Base-by-base conservation (phyloP, 1,140 invertebrate species). In the Reticulitermes speratus region DNA sequence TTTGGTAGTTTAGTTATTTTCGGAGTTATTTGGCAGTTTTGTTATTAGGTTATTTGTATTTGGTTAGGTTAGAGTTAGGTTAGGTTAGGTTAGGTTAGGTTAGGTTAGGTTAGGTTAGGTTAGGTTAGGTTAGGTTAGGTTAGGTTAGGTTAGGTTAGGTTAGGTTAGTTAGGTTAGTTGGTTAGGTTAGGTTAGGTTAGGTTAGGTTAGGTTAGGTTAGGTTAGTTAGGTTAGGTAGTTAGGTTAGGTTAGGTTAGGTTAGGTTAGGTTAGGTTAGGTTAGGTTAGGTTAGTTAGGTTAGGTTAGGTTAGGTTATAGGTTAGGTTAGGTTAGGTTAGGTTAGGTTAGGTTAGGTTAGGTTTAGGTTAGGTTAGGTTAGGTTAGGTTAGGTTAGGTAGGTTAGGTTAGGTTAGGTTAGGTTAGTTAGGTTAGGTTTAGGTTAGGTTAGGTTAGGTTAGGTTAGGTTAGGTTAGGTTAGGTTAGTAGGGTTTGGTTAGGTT, bases 151-250 rank as follows among this genome's bases (percentile, higher is more conserved):
- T 55, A 55, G 52, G 52, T 55, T 55, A 55, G 52, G 52, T 55
- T 55, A 55, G 52, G 52, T 55, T 55, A 55, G 52, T 9, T 55
- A 11, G n/a, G n/a, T n/a, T n/a, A n/a, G n/a, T n/a, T n/a, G n/a
- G n/a, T n/a, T n/a, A n/a, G n/a, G n/a, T n/a, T 55, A 55, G 52
- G 52, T 55, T 55, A 55, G 84, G 85, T 88, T 55, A 55, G 52
- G 52, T 55, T 55, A 55, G 52, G 52, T 55, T 55, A 86, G 86
- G 87, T 88, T 52, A 52, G 81, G 81, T 82, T 82, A 82, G 81
- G 52, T 55, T 55, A 55, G 88, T 88, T 87, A 85, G 88, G 88
- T 88, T 88, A 86, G 88, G 88, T 88, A 87, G 88, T 88, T 88
- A 86, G 87, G 88, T 88, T 30, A 83, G 88, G 87, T 88, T 88